Conservation (phyloP, 2,888 invertebrate species). For the Chaitophorus viminalis region DNA sequence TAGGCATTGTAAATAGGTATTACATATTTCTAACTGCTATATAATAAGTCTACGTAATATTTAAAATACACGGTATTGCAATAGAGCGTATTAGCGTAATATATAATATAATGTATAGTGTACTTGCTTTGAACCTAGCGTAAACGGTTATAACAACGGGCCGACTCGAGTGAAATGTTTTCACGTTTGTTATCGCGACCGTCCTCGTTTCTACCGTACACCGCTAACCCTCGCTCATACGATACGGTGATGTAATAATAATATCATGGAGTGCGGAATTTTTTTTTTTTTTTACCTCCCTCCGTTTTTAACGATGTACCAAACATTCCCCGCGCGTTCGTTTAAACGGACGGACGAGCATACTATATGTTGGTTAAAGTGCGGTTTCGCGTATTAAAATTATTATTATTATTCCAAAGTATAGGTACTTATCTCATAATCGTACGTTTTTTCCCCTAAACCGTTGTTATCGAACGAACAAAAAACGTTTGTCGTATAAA, state of each 20-base stretch:
- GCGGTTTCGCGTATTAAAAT: not conserved
- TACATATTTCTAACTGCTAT: no score
- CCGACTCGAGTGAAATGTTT: not conserved
- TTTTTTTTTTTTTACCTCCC: not conserved
- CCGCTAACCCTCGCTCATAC: no score
- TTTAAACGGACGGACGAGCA: not conserved
- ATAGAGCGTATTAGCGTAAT: no score
- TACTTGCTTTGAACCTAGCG: not conserved
- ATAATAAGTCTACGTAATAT: no score
- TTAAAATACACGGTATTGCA: no score
- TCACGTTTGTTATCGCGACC: not conserved
- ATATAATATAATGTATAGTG: no score
- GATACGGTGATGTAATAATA: no score
- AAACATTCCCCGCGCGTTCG: not conserved
- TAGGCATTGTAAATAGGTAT: no score
- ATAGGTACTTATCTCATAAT: not conserved
- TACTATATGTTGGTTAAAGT: not conserved
- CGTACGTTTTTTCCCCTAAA: not conserved
- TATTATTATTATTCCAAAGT: not conserved
- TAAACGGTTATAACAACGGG: not conserved
- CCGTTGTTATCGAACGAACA: not conserved
- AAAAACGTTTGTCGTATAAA: not conserved
- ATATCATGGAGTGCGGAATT: not conserved
- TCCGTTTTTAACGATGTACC: not conserved
- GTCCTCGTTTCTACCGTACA: not conserved